Conservation (phyloP, 2,888 invertebrate species). For the Pterostichus madidus region DNA sequence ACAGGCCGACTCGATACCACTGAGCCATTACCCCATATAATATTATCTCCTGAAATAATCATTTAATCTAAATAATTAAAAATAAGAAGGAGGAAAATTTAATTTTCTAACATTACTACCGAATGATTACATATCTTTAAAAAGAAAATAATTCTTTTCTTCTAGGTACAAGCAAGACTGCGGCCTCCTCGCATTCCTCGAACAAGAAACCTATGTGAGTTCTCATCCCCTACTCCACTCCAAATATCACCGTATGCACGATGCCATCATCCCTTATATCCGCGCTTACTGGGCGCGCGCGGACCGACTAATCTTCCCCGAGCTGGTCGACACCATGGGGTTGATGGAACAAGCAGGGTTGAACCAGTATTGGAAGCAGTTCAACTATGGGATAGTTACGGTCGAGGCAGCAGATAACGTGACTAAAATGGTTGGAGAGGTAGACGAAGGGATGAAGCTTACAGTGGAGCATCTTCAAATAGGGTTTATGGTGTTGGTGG, state of each 20-base stretch:
- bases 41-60: too few relatives aligned
- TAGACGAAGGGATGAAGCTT: not conserved
- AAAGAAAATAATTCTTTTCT: too few relatives aligned
- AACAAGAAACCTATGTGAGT: not conserved
- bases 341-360: not conserved
- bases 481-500: not conserved
- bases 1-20: too few relatives aligned
- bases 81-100: too few relatives aligned
- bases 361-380: not conserved
- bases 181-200: not conserved
- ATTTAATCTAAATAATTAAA: too few relatives aligned
- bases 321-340: not conserved
- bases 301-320: not conserved
- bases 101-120: too few relatives aligned
- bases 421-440: not conserved
- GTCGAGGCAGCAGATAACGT: not conserved
- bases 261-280: not conserved
- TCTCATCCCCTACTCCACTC: not conserved
- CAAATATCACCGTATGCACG: not conserved
- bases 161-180: not conserved
- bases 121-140: too few relatives aligned
- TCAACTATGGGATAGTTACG: not conserved
- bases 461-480: constrained; percentile 8
- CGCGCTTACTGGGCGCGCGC: not conserved
- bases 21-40: too few relatives aligned